A percentile compares a stretch with the other conserved stretches of the same genome.
These are phyloP conservation scores for Norana najaformis DNA, from an alignment of 2,888 invertebrate species.

Conservation along the genomic window DNA sequence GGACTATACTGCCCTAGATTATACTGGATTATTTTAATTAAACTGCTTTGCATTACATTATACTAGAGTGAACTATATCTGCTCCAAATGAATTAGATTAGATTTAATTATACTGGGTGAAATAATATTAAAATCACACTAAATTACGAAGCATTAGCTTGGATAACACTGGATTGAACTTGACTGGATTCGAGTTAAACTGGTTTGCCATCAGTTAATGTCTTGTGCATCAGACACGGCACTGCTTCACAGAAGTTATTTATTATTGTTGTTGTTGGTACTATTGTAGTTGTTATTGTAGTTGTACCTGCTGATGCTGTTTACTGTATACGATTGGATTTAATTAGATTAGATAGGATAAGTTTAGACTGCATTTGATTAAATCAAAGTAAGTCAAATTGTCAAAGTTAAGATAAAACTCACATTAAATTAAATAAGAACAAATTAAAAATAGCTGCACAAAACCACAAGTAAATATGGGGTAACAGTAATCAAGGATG, in stretches of 20 bases:
- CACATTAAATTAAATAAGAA: background rate
- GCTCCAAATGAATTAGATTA: background rate
- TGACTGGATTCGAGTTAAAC: background rate
- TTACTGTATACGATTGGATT: background rate
- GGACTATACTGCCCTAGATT: background rate
- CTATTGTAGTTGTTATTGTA: too few relatives aligned
- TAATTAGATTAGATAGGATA: background rate
- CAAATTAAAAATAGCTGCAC: background rate
- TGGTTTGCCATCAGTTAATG: background rate
- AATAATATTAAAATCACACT: background rate
- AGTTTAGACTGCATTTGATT: too few relatives aligned
- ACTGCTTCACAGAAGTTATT: background rate
- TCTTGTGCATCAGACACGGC: background rate
- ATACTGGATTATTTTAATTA: background rate
- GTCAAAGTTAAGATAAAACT: background rate
- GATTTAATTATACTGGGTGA: background rate
- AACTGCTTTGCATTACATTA: background rate
- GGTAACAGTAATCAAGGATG: too few relatives aligned
- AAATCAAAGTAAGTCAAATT: background rate
- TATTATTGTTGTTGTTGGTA: background rate
- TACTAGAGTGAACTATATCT: background rate
- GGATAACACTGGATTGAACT: background rate
- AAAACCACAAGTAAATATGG: background rate
- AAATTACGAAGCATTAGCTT: too few relatives aligned
- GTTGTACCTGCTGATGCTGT: too few relatives aligned